A percentile compares a stretch with the other conserved stretches of the same genome.
Evolutionary conservation across 1,140 invertebrate genomes (phyloP).

Genomic region (Brachionus paranguensis): DNA sequence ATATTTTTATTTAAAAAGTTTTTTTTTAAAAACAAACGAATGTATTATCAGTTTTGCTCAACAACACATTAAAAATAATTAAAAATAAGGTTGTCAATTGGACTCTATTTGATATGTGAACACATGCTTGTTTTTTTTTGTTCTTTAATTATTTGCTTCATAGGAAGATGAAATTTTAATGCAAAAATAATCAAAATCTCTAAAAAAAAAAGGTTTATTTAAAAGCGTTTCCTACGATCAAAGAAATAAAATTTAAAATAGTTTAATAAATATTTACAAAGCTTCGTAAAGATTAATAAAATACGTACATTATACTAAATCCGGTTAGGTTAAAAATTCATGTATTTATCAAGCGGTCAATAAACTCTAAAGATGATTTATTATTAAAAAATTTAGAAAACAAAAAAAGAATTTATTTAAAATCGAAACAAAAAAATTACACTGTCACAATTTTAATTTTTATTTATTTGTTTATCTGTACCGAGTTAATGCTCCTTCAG

Average conservation of each 20-base stretch:
- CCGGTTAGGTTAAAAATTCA: not conserved
- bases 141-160: not conserved
- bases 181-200: not conserved
- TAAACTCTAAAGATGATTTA: too few relatives aligned
- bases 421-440: too few relatives aligned
- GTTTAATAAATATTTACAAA: not conserved
- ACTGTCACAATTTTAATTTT: too few relatives aligned
- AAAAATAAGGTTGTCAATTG: not conserved
- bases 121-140: not conserved
- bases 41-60: too few relatives aligned
- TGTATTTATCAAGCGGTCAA: not conserved
- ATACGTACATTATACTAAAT: not conserved
- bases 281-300: not conserved
- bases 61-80: too few relatives aligned
- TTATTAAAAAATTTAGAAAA: too few relatives aligned
- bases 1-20: too few relatives aligned
- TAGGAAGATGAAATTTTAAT: not conserved
- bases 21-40: too few relatives aligned
- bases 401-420: too few relatives aligned
- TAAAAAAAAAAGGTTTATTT: not conserved
- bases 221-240: not conserved
- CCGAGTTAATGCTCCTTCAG: too few relatives aligned
- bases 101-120: not conserved
- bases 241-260: not conserved
- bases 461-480: too few relatives aligned